Evolutionary conservation across 2,888 invertebrate genomes (phyloP).

Genomic region (Yponomeuta sedellus): DNA sequence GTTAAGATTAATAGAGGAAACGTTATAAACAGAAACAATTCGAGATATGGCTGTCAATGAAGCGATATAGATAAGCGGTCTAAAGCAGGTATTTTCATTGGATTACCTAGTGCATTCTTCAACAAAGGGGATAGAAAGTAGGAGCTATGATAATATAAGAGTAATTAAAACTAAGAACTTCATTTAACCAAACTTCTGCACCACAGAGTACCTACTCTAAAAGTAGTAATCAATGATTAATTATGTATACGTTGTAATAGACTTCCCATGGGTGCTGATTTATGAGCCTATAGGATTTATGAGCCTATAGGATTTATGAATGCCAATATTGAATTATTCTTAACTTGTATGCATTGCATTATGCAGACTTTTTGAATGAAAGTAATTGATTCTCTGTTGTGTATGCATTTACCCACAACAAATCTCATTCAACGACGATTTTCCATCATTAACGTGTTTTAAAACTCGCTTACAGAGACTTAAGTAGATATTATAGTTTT

Average conservation of each 20-base stretch:
- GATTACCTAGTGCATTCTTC: too few species aligned
- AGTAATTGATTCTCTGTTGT: neutral
- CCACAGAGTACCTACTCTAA: neutral
- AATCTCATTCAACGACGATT: neutral
- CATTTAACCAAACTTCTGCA: neutral
- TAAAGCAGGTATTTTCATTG: too few species aligned
- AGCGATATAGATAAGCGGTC: too few species aligned
- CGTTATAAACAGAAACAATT: neutral
- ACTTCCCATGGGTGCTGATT: slow-evolving; percentile 31
- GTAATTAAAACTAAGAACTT: neutral
- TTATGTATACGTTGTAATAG: neutral
- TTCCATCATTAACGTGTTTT: neutral
- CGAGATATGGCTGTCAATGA: neutral
- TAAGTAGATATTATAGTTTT: neutral
- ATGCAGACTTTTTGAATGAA: neutral
- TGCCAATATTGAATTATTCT: neutral
- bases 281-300: slow-evolving; percentile 26
- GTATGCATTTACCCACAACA: neutral
- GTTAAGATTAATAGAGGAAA: slow-evolving; percentile 8
- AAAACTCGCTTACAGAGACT: neutral
- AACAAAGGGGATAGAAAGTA: too few species aligned
- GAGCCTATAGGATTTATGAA: neutral
- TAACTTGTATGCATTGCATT: neutral
- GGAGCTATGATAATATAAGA: too few species aligned
- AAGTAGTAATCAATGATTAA: neutral